phyloP scores from a whole-genome alignment of 2,797 vertebrate species.

The Botia kubotai region DNA sequence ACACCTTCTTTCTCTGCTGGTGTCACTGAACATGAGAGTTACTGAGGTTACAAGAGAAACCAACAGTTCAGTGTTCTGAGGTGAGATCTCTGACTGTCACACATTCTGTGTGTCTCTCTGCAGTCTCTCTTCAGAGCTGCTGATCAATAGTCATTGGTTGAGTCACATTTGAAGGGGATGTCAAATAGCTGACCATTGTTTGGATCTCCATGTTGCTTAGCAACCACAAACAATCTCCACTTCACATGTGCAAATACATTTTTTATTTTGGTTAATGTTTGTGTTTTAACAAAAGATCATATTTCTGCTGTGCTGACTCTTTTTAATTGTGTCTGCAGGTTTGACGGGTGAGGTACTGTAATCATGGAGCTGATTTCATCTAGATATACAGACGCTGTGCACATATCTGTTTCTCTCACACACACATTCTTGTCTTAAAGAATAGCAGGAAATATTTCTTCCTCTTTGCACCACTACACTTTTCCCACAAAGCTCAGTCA shows the following conservation, averaged over 20 bases:
- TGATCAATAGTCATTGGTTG: constrained; percentile 69
- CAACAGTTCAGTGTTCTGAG: constrained; percentile 45
- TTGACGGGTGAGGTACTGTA: no score
- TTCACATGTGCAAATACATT: no score
- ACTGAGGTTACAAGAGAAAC: neutral
- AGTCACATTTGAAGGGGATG: no score
- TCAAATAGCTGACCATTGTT: no score
- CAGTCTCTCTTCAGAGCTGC: constrained; percentile 58
- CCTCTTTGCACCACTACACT: neutral
- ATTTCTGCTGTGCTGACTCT: no score
- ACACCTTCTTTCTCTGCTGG: neutral
- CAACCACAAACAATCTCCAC: no score
- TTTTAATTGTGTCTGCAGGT: no score
- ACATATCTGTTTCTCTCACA: neutral
- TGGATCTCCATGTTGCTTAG: no score
- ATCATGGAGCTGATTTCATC: no score
- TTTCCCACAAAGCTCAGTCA: constrained; percentile 9
- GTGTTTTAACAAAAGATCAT: no score
- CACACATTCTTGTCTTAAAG: neutral
- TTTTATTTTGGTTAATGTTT: no score
- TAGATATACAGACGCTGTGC: no score
- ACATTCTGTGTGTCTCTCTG: constrained; percentile 20
- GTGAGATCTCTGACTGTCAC: constrained; percentile 54
- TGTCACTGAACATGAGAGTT: neutral
- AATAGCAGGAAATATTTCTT: neutral